Evolutionary conservation across 2,797 vertebrate genomes (phyloP), one percentile per base, ranked within the genome.

Genomic region (Thalassophryne amazonica): DNA sequence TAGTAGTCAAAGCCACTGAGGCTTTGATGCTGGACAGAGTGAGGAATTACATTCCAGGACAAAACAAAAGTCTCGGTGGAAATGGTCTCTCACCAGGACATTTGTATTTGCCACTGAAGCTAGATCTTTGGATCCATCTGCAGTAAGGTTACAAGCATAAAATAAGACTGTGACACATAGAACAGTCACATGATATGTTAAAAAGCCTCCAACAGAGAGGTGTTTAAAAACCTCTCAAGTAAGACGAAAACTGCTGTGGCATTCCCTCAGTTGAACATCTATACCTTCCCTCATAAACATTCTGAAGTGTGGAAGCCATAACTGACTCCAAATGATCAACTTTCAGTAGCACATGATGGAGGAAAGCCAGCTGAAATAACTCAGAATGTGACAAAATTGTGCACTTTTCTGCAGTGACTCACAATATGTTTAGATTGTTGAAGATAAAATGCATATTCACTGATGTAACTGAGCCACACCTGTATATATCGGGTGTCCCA

Each of bases 21-120:
- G 41, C 40, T 67, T 46, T 43, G 46, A 60, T 27, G 31, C 23
- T 28, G 38, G 47, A 33, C 7, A 0, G 37, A 50, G 2, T 51
- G 36, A 67, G 39, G 41, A 69, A 52, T 73, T 69, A 65, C 16
- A 75, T 55, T 53, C 49, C 34, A 58, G 37, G 22, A 57, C 45
- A 36, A 54, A 31, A 77, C 62, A 64, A 65, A 50, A n/a, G 40
- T 20, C 73, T 57, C 69, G 37, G 41, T 45, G 42, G 17, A 53
- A 48, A 65, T 60, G 48, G 45, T 40, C 2, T 2, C 36, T 19
- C 21, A 15, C 7, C 17, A 46, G 46, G 48, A 8, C 5, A 49
- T 56, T 68, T 70, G 7, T 34, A 61, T 73, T 55, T 47, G 16
- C 50, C 38, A 33, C 50, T 58, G 52, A 40, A 45, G 59, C 48